A percentile compares a stretch with the other conserved stretches of the same genome.
Conservation (phyloP, 64 coral and sea anemone genomes). For the Montipora cactus region DNA sequence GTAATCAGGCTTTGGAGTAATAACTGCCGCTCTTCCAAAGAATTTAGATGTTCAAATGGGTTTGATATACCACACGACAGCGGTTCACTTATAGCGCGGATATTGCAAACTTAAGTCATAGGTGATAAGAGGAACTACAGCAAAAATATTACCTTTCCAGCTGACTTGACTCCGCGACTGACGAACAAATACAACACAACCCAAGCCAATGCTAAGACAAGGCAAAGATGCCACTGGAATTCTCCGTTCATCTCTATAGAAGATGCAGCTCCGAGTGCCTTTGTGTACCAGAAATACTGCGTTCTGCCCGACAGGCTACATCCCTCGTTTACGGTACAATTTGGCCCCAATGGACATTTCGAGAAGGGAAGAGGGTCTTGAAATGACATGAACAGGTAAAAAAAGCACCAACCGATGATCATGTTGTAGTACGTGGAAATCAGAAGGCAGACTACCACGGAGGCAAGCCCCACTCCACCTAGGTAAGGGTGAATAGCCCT, state of each 20-base stretch:
- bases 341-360: constrained; percentile 45
- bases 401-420: constrained; percentile 80
- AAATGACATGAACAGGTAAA: constrained; percentile 72
- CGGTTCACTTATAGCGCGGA: too few species aligned
- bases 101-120: too few species aligned
- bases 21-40: too few species aligned
- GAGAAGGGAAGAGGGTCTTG: constrained; percentile 77
- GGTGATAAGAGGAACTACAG: neutral
- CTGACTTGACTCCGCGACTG: constrained; percentile 73
- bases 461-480: constrained; percentile 77
- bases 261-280: constrained; percentile 49
- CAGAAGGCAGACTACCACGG: constrained; percentile 66
- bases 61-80: too few species aligned
- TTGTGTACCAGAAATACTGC: constrained; percentile 85
- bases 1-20: too few species aligned
- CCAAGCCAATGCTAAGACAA: constrained; percentile 64
- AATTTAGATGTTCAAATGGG: too few species aligned
- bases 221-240: constrained; percentile 72
- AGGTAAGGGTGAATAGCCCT: constrained; percentile 82
- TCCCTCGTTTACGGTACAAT: constrained; percentile 53
- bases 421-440: constrained; percentile 84
- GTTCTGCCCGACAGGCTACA: constrained; percentile 70
- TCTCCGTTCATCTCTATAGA: constrained; percentile 71
- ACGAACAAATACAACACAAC: constrained; percentile 72
- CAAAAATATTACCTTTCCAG: constrained; percentile 70